Percentiles rank a stretch among this genome's conserved stretches.
Conservation (phyloP, 30 jellyfish, hydroid and myxozoan genomes). For the Sanderia malayensis region DNA sequence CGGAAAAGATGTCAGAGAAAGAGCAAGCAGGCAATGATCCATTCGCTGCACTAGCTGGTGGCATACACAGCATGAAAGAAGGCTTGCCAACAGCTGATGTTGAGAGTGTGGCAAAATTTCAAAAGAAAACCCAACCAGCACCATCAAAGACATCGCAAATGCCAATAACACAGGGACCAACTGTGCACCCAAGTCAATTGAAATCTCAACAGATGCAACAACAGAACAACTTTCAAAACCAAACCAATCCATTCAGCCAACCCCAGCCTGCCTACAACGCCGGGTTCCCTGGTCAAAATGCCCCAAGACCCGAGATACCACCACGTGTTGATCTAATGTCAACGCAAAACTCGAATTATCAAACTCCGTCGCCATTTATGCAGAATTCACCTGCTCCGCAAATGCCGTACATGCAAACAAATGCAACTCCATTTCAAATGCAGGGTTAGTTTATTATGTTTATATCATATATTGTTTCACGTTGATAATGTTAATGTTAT, state of each 20-base stretch:
- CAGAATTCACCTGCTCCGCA: conserved; percentile 35
- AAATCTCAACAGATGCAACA: conserved; percentile 17
- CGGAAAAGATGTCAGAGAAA: conserved; percentile 48
- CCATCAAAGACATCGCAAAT: conserved; percentile 21
- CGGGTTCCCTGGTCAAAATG: conserved; percentile 41
- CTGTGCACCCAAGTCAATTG: conserved; percentile 19
- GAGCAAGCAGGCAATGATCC: conserved; percentile 46
- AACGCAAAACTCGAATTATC: conserved; percentile 5
- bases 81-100: conserved; percentile 62
- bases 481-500: background rate
- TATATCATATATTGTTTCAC: too few species aligned
- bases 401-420: conserved; percentile 36
- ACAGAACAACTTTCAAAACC: conserved; percentile 9
- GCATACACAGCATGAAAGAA: conserved; percentile 50
- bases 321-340: conserved; percentile 45
- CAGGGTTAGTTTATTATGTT: conserved; percentile 21
- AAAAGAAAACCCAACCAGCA: conserved; percentile 29
- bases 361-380: conserved; percentile 14
- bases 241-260: conserved; percentile 41
- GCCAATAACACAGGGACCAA: conserved; percentile 41
- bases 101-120: conserved; percentile 38
- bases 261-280: conserved; percentile 37
- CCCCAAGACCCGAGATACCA: conserved; percentile 57
- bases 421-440: conserved; percentile 14
- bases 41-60: conserved; percentile 53